phyloP scores from a whole-genome alignment of 1,140 invertebrate species.

The Ostrea denselamellosa region DNA sequence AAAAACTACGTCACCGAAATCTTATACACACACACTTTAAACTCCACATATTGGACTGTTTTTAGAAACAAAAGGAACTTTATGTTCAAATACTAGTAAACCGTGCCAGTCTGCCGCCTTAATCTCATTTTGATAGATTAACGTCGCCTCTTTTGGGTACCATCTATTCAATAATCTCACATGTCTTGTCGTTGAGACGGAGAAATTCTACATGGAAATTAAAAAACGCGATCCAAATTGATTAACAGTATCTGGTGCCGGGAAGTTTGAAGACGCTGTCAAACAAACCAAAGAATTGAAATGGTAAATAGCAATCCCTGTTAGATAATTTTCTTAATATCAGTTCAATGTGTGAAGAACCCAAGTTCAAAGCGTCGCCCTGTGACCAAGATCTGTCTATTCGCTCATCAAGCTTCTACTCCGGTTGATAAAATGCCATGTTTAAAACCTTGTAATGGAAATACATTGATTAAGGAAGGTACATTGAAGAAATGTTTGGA shows the following conservation, averaged over 20 bases:
- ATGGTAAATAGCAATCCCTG: conserved; percentile 16
- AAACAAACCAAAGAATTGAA: conserved; percentile 33
- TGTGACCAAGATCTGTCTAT: conserved; percentile 44
- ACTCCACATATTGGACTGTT: not conserved
- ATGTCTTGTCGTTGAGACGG: not conserved
- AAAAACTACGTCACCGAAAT: not conserved
- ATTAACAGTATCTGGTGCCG: conserved; percentile 38
- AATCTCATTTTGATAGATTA: not conserved
- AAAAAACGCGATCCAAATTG: conserved; percentile 21
- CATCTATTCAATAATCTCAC: conserved; percentile 27
- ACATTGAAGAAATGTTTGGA: conserved; percentile 41
- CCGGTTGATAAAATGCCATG: conserved; percentile 53
- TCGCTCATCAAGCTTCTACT: conserved; percentile 44
- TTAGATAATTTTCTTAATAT: conserved; percentile 43
- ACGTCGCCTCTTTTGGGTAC: not conserved
- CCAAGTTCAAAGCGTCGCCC: conserved; percentile 48
- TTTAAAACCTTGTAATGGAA: conserved; percentile 50
- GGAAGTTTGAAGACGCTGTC: conserved; percentile 35
- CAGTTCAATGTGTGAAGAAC: conserved; percentile 44
- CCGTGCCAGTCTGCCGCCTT: not conserved
- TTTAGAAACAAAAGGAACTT: conserved; percentile 10
- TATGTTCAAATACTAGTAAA: not conserved
- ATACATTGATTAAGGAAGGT: conserved; percentile 48
- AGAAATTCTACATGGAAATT: conserved; percentile 41
- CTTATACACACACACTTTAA: not conserved